Base-by-base conservation (phyloP, 2,797 vertebrate genomes). In the Limosa lapponica region DNA sequence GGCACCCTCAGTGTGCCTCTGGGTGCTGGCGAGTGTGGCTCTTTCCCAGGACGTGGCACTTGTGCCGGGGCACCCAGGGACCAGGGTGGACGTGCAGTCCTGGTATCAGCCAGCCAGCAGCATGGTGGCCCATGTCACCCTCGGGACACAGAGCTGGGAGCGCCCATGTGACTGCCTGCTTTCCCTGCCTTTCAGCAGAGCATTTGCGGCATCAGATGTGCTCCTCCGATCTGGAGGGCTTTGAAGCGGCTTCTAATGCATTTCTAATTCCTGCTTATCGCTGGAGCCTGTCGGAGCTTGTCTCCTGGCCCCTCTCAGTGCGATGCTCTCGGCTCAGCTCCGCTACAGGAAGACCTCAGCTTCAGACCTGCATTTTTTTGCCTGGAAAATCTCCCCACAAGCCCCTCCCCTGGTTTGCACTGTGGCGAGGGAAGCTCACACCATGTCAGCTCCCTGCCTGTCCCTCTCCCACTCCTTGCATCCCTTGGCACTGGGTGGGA, bases 181-280 rank as follows among this genome's bases (percentile, higher is more conserved):
- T 27, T 46, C 39, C 62, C 86, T 57, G 82, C 70, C 80, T 91
- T 59, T 91, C 90, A 46, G 91, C 66, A 24, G 64, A 93, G 64
- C 71, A 10, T 62, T 87, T 51, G 78, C 16, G 16, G 80, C 87
- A 88, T 96, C 93, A 89, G 95, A 61, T 88, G 64, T n/a, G 84
- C 79, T 59, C 61, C 94, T 96, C 83, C 20, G 11, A 75, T 67
- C 55, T 44, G 78, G 69, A 92, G 77, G 86, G 73, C 92, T 97
- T 86, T 96, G 93, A 96, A 94, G 90, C 72, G 0, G 75, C 94
- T 96, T 79, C 95, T 95, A 88, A 96, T 94, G 91, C 96, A 96
- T 96, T 96, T 96, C 92, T 97, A 96, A 97, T 97, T 97, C 95
- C 94, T 94, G 94, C 93, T 97, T 94, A 95, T 91, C 70, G 3